phyloP scores from a whole-genome alignment of 1,140 invertebrate genomes.

The Hormaphis cornu region DNA sequence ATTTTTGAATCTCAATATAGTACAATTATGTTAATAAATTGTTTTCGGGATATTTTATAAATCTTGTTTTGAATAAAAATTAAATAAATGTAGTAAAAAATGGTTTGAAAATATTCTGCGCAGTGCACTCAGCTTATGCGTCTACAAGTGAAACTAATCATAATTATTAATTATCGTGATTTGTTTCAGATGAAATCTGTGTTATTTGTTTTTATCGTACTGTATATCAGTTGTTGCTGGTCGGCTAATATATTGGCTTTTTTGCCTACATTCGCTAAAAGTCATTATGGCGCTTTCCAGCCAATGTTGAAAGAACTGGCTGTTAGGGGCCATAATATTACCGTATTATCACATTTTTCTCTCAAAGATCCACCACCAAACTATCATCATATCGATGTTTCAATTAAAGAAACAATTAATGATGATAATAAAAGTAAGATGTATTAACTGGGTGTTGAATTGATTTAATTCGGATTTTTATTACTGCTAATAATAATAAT shows the following conservation, averaged over 20 bases:
- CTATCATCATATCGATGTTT: conserved; percentile 17
- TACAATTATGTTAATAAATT: too few species aligned
- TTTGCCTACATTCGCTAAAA: conserved; percentile 37
- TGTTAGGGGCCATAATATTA: conserved; percentile 40
- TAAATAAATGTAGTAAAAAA: too few species aligned
- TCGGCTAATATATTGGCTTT: conserved; percentile 39
- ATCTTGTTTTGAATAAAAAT: too few species aligned
- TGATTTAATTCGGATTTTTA: neutral
- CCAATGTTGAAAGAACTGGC: conserved; percentile 40
- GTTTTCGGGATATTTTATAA: too few species aligned
- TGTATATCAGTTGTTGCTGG: neutral
- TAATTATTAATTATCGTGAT: too few species aligned
- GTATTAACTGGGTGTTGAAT: neutral
- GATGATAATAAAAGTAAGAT: neutral
- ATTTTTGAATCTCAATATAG: too few species aligned
- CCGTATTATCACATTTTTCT: conserved; percentile 38
- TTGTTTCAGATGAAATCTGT: neutral
- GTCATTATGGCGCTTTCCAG: conserved; percentile 41
- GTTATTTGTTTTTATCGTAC: neutral
- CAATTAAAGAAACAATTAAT: neutral
- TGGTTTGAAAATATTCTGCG: too few species aligned
- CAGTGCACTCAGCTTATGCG: too few species aligned
- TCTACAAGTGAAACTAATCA: too few species aligned
- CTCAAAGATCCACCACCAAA: conserved; percentile 33
- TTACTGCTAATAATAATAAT: neutral